A percentile compares a stretch with the other conserved stretches of the same genome.
Evolutionary conservation across 2,113 vertebrate genomes (phyloP).

Genomic region (Lanius collurio): DNA sequence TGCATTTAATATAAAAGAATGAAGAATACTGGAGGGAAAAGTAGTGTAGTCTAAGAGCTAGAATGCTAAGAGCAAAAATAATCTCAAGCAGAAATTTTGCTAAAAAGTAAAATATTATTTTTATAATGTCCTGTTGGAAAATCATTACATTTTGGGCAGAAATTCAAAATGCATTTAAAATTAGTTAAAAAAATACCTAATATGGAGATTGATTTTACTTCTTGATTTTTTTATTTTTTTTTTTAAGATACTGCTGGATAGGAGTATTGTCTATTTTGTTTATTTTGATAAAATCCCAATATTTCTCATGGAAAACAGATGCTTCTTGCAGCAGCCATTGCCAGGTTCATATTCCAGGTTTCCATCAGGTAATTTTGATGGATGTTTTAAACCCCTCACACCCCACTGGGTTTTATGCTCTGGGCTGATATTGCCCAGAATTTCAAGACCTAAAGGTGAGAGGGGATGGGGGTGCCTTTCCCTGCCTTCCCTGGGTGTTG

Average conservation of each 20-base stretch:
- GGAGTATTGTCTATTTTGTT: background rate
- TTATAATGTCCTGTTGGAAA: background rate
- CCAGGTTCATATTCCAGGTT: background rate
- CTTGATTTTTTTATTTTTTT: background rate
- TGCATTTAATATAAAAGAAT: slow-evolving; percentile 62
- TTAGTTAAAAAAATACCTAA: background rate
- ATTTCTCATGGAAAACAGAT: background rate
- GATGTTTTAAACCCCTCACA: background rate
- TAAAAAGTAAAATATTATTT: background rate
- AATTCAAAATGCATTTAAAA: background rate
- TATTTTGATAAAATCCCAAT: slow-evolving; percentile 9
- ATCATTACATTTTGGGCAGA: background rate
- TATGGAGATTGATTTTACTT: background rate
- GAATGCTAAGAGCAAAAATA: background rate
- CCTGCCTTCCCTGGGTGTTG: background rate
- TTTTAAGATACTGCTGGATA: background rate
- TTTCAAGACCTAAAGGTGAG: background rate
- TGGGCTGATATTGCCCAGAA: background rate
- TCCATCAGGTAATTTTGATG: background rate
- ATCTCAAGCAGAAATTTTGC: background rate
- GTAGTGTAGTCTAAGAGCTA: background rate
- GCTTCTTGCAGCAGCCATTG: background rate
- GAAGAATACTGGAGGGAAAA: slow-evolving; percentile 18
- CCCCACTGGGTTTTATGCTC: accelerated
- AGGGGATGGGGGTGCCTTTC: background rate